Evolutionary conservation across 2,113 vertebrate genomes (phyloP).

Genomic region (Mesembrinibis cayennensis): DNA sequence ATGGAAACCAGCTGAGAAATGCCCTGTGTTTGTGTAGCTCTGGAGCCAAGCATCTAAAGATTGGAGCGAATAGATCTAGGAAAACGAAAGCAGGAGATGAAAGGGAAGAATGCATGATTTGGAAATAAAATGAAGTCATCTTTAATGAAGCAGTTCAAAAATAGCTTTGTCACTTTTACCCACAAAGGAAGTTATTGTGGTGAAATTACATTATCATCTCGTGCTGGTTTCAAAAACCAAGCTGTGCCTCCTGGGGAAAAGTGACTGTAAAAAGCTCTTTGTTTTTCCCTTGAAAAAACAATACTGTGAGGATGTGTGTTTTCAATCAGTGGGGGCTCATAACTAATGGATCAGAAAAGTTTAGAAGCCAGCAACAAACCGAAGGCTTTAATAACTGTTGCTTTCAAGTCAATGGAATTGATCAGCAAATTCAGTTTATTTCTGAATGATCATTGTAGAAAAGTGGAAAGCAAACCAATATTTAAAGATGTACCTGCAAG

Average conservation of each 20-base stretch:
- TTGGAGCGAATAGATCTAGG: accelerated
- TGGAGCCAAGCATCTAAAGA: accelerated
- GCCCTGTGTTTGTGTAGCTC: accelerated
- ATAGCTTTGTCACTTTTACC: slow-evolving; percentile 34
- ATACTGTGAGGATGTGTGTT: not conserved
- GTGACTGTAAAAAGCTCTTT: not conserved
- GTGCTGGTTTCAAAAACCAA: slow-evolving; percentile 16
- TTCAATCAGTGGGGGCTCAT: slow-evolving; percentile 75
- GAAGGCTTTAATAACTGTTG: slow-evolving; percentile 76
- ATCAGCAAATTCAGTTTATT: slow-evolving; percentile 79
- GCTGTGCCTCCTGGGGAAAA: slow-evolving; percentile 12
- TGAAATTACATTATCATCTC: slow-evolving; percentile 20
- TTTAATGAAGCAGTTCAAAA: not conserved
- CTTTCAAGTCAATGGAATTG: slow-evolving; percentile 80
- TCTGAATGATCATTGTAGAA: slow-evolving; percentile 68
- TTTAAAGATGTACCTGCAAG: slow-evolving; percentile 58
- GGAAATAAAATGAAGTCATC: not conserved
- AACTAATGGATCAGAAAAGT: slow-evolving; percentile 79
- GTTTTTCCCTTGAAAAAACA: not conserved
- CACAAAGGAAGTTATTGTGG: slow-evolving; percentile 54
- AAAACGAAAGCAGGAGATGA: not conserved
- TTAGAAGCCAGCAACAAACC: slow-evolving; percentile 71
- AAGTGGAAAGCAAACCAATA: slow-evolving; percentile 74
- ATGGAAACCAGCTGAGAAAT: accelerated
- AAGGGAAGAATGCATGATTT: not conserved